Base-by-base conservation (phyloP, 2,888 invertebrate genomes). In the Cyrtodaria siliqua region DNA sequence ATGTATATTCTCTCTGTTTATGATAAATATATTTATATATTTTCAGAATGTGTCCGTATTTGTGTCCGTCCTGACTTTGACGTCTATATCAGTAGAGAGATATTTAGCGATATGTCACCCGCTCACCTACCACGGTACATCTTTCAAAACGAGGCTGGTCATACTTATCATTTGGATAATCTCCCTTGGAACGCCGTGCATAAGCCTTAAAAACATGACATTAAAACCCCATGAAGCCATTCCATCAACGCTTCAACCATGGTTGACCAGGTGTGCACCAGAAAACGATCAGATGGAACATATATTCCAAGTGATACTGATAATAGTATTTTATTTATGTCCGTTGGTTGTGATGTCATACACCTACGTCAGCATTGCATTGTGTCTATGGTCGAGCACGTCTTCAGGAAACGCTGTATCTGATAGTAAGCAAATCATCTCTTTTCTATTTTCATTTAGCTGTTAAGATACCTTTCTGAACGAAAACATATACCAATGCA, bases 61-160 rank as follows among this genome's bases (percentile, higher is more conserved):
- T 44, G 98, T 98, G 84, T 97, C 97, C 0, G 96, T 98, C 52
- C 94, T 98, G 90, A 98, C 98, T 2, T 94, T 98, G 90, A 97
- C 97, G 18, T 97, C 96, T 94, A 98, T 98, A 93, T 97, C 97
- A 0, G 95, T 98, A 88, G 98, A 98, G 93, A 95, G 98, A 86
- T 98, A 97, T 97, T 97, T 97, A 94, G 98, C 98, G 83, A 97
- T 98, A 92, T 97, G 97, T 93, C 96, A 96, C 92, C 97, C 97
- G 4, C 95, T 98, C 83, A 96, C 95, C 92, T 97, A 97, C 95
- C 96, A 96, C 92, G 96, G 96, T 14, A 97, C 14, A 23, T 96
- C 96, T 0, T 94, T 95, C 49, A 94, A 97, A 53, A 97, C 97
- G 29, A 96, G 96, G 93, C 95, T 95, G 2, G 96, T 96, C 61